Evolutionary conservation across 1,140 invertebrate species (phyloP), one percentile per base, ranked within the genome.

Genomic region (Arion vulgaris): DNA sequence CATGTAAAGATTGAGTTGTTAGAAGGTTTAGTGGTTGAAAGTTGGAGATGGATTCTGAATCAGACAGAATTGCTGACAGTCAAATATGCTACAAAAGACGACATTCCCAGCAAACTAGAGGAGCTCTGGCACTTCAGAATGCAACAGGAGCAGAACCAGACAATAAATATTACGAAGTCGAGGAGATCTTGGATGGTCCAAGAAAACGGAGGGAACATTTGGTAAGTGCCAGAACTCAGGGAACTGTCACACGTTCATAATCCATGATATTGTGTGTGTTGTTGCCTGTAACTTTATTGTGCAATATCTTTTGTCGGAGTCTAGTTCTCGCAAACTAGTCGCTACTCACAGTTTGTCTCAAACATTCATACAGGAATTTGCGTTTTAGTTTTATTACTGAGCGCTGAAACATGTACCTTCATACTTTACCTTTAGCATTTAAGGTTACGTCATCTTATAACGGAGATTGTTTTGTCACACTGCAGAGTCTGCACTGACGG

Each of bases 161-260:
- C n/a, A 80, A 80, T 45, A 80, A 80, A 36, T 71, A 68, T 26
- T 81, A 73, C 49, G 80, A 81, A 81, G 80, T 81, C 17, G 80
- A 81, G 39, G 51, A 26, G 23, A 81, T 81, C 23, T 32, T 81
- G n/a, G 80, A 36, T 38, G 80, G 80, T 36, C 80, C 80, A 38
- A 53, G n/a, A 57, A 72, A 69, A 57, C 41, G 80, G 28, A 72
- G 51, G 51, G 80, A 81, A 36, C 80, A 81, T 66, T 45, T 73
- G 28, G 80, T 81, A 74, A 73, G 80, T 80, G 53, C 53, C 53
- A 57, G 53, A n/a, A 23, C 53, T 49, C 45, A 11, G 9, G 19
- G 45, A 49, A 19, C 45, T 11, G 34, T 72, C 23, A n/a, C 7
- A 28, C 7, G n/a, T 68, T 26, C 7, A 13, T 13, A 49, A 49